Evolutionary conservation across 2,797 vertebrate species (phyloP), one percentile per base, ranked within the genome.

Genomic region (Botia almorhae): DNA sequence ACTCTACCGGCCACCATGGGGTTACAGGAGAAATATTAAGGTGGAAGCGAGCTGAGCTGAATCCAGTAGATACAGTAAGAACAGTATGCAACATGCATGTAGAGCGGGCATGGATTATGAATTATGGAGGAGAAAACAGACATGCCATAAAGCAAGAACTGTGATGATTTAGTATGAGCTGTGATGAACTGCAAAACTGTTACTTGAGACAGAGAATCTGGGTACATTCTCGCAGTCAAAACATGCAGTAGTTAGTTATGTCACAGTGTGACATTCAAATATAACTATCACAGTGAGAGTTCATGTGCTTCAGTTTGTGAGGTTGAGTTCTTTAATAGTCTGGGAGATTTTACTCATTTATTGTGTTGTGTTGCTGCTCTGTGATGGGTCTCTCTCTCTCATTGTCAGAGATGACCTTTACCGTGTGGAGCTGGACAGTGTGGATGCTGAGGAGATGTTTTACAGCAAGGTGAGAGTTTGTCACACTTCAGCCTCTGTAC

Each of bases 351-450:
- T 2, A 26, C 23, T 11, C 7, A 55, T 71, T 19, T 55, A n/a
- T 36, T 55, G 12, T 69, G 63, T 53, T 55, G 19, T 76, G 29
- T 29, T 33, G n/a, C 33, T 58, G 39, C 2, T 46, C 7, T 69
- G 65, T 10, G 17, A 39, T 78, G 23, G 43, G 29, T 78, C 56
- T 63, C 76, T 55, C 36, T 39, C 36, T 39, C 74, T 51, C 33
- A 19, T 71, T 80, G 21, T 61, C 86, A 98, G 97, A 90, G 97
- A 99, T 93, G 95, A 95, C 80, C 91, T 99, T 84, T 99, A 95
- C 89, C 94, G 96, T 0, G 93, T 99, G 85, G 96, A 96, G 89
- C 84, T 99, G 94, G 97, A 98, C 87, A 94, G 94, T 8, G 87
- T 92, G 17, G 89, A 90, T 0, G 91, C 93, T 53, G 88, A 93